Conservation (phyloP, 2,888 invertebrate species). For the Brachyptera risi region DNA sequence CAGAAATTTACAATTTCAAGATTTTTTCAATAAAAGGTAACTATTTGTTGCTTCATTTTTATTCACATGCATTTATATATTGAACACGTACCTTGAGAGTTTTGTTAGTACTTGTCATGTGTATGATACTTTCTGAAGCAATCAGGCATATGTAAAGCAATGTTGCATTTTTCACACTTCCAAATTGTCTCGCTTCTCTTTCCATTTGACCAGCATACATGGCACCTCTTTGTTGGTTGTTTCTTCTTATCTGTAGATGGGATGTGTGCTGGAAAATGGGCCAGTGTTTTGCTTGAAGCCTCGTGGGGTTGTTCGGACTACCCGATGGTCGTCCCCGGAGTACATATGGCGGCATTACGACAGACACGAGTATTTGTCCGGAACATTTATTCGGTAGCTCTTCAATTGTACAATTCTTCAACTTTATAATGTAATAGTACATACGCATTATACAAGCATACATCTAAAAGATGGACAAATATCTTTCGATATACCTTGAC, state of each 20-base stretch:
- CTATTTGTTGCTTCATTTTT: too few species aligned
- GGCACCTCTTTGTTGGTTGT: neutral
- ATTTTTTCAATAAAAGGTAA: too few species aligned
- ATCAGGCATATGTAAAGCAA: too few species aligned
- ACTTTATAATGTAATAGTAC: slow-evolving; percentile 7
- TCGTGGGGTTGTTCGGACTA: neutral
- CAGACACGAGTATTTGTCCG: neutral
- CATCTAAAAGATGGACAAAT: slow-evolving; percentile 37
- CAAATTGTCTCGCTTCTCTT: neutral
- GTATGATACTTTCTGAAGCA: too few species aligned
- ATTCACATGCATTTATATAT: too few species aligned
- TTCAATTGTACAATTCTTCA: neutral
- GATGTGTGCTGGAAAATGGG: neutral
- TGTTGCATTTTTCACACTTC: too few species aligned
- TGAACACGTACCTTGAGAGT: too few species aligned
- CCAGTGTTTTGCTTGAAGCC: neutral
- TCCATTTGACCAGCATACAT: neutral
- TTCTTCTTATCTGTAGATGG: neutral
- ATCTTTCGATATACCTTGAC: slow-evolving; percentile 37
- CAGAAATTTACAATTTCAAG: too few species aligned
- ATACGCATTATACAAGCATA: slow-evolving; percentile 34
- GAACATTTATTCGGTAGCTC: too few species aligned
- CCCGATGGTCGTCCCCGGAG: neutral
- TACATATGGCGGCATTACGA: neutral
- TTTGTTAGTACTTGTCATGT: too few species aligned